Percentiles rank a stretch among this genome's conserved stretches.
Conservation (phyloP, 2,888 invertebrate species). For the Synanthedon andrenaeformis region DNA sequence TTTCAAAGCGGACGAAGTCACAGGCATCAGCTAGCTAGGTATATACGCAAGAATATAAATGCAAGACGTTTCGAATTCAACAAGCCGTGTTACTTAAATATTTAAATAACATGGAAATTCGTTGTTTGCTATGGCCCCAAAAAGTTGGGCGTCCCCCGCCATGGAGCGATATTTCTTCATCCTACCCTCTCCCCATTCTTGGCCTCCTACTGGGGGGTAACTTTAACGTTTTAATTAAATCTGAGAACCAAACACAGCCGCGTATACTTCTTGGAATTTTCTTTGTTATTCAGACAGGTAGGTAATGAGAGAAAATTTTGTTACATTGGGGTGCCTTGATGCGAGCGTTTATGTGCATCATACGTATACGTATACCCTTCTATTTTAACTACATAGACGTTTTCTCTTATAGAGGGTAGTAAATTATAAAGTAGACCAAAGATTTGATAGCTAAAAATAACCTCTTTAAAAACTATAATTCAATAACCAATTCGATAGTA, state of each 20-base stretch:
- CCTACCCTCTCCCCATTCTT: constrained; percentile 16
- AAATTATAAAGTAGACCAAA: too few relatives aligned
- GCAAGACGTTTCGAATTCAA: not conserved
- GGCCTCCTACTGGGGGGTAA: constrained; percentile 11
- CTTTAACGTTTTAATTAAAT: constrained; percentile 64
- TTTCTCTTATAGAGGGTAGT: too few relatives aligned
- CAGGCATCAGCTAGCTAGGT: too few relatives aligned
- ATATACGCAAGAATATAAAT: not conserved
- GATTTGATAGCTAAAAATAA: too few relatives aligned
- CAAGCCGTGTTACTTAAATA: constrained; percentile 14
- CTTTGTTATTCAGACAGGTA: constrained; percentile 29
- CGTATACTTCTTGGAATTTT: constrained; percentile 51
- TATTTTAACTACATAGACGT: too few relatives aligned
- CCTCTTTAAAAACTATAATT: too few relatives aligned
- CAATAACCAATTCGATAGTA: too few relatives aligned
- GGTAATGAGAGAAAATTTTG: not conserved
- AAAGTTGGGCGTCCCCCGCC: constrained; percentile 35
- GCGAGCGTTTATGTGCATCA: not conserved
- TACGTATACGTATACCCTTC: not conserved
- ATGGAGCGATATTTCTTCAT: constrained; percentile 42
- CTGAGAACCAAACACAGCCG: constrained; percentile 35
- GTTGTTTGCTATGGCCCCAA: constrained; percentile 56
- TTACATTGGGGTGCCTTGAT: not conserved
- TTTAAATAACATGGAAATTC: constrained; percentile 67
- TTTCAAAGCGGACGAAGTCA: too few relatives aligned